Evolutionary conservation across 1,140 invertebrate species (phyloP).

Genomic region (Meloidogyne hapla): DNA sequence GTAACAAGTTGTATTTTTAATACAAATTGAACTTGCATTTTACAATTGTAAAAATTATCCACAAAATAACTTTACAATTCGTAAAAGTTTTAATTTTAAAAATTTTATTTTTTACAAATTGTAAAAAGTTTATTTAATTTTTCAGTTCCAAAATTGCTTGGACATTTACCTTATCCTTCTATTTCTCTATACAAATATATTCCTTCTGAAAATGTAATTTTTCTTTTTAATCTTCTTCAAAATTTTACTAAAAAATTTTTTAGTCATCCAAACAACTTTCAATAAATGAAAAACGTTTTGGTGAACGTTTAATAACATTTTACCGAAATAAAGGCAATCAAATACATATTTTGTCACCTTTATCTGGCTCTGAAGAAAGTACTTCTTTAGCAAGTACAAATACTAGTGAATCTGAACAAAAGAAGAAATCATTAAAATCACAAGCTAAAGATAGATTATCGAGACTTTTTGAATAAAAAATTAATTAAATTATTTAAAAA

Average conservation of each 20-base stretch:
- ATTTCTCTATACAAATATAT: constrained; percentile 50
- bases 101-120: too few species aligned
- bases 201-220: constrained; percentile 20
- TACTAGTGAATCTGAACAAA: constrained; percentile 29
- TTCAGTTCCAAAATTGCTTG: constrained; percentile 51
- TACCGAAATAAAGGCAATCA: constrained; percentile 55
- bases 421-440: constrained; percentile 46
- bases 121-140: not conserved
- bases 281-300: constrained; percentile 38
- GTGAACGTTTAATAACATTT: constrained; percentile 48
- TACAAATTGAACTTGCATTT: too few species aligned
- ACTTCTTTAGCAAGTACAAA: constrained; percentile 28
- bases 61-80: too few species aligned
- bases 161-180: constrained; percentile 58
- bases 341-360: constrained; percentile 53
- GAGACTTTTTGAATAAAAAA: constrained; percentile 51
- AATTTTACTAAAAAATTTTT: not conserved
- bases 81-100: too few species aligned
- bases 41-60: too few species aligned
- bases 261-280: not conserved
- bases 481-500: too few species aligned
- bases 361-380: constrained; percentile 33
- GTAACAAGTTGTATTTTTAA: too few species aligned
- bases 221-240: constrained; percentile 17
- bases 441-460: constrained; percentile 48